Conservation (phyloP, 2,797 vertebrate species). For the Pseudotriccus pelzelni region DNA sequence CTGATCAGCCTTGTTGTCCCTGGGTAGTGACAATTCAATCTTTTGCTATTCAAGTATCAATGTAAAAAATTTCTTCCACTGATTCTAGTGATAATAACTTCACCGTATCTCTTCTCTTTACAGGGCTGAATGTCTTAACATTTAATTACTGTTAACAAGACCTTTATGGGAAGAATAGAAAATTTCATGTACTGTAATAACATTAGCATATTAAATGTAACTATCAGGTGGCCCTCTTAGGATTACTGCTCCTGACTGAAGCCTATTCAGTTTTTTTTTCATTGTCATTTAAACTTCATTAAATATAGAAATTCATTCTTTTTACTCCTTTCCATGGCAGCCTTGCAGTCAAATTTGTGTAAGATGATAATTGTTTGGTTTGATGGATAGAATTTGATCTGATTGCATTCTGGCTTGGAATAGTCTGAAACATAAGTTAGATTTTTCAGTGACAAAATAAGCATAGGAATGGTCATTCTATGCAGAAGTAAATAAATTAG, state of each 20-base stretch:
- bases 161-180: slow-evolving; percentile 75
- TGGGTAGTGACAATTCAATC: slow-evolving; percentile 61
- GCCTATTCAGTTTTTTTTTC: slow-evolving; percentile 49
- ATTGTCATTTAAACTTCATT: slow-evolving; percentile 54
- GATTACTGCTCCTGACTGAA: slow-evolving; percentile 63
- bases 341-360: neutral
- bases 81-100: slow-evolving; percentile 69
- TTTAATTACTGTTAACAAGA: slow-evolving; percentile 80
- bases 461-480: neutral
- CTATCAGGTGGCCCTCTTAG: slow-evolving; percentile 71
- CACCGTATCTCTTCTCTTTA: slow-evolving; percentile 70
- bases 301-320: slow-evolving; percentile 34
- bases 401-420: slow-evolving; percentile 7
- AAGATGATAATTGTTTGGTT: slow-evolving; percentile 43
- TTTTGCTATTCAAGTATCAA: slow-evolving; percentile 67
- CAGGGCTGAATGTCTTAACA: slow-evolving; percentile 70
- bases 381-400: neutral
- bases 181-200: slow-evolving; percentile 66
- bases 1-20: slow-evolving; percentile 44
- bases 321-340: neutral
- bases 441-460: neutral
- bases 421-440: neutral
- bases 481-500: neutral
- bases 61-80: slow-evolving; percentile 59
- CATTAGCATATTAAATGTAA: slow-evolving; percentile 78